Evolutionary conservation across 2,113 vertebrate species (phyloP), one percentile per base, ranked within the genome.

Genomic region (Arothron firmamentum): DNA sequence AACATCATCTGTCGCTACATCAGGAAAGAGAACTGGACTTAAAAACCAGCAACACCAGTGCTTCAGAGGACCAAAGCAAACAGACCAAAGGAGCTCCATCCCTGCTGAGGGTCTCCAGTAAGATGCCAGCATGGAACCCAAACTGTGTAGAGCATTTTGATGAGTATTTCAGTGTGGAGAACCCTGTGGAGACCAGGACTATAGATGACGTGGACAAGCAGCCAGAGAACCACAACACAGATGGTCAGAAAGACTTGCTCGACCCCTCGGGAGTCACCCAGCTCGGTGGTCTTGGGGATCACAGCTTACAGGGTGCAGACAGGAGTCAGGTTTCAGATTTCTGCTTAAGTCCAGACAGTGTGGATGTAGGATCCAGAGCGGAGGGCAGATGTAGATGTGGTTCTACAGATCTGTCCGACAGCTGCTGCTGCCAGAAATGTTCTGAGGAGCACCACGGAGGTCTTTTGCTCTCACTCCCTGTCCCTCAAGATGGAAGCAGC

Each of bases 61-160:
- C 87, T 63, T 57, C 81, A 45, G 86, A 87, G 93, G 94, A 96
- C 94, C 95, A 97, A 93, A 93, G 53, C 62, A 88, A 82, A 89
- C 87, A 75, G 77, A 85, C 65, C 79, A 88, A 89, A 67, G 87
- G 75, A 52, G 48, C 78, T 23, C 55, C 74, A 17, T 43, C 74
- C 16, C 88, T 94, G 76, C 90, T 86, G 80, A 82, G 86, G 74
- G 83, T 85, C 47, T 74, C 84, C 57, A 87, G 86, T 16, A 90
- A 88, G 74, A 89, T 90, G 61, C 85, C 91, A 67, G 85, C 85
- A 78, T 95, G 93, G 94, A 92, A 79, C 62, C 65, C 88, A 1
- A 92, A 92, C 70, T 92, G 85, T 86, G 78, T 91, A 69, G 94
- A 93, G 20, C 78, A 95, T 59, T 96, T 94, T 59, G 94, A 96